Evolutionary conservation across 1,140 invertebrate species (phyloP).

Genomic region (Neomicropteryx cornuta): DNA sequence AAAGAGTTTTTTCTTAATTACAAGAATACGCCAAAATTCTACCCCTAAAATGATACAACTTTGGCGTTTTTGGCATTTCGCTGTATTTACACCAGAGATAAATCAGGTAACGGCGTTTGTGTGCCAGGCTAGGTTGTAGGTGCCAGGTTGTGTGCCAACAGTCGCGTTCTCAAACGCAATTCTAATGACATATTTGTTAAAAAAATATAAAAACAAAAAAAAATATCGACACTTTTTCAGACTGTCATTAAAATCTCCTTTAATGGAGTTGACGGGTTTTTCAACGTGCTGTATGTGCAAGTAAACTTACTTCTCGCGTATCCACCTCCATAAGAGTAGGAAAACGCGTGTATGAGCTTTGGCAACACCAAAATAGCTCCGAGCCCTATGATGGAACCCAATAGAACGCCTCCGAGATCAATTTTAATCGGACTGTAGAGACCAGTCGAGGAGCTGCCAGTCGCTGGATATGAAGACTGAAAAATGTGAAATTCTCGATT

Average conservation of each 20-base stretch:
- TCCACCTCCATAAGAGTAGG: slow-evolving; percentile 51
- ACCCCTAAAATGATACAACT: no score
- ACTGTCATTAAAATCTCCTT: neutral
- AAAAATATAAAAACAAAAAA: neutral
- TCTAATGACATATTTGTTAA: neutral
- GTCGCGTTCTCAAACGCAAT: neutral
- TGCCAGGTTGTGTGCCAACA: neutral
- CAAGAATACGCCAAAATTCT: no score
- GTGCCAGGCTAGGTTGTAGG: neutral
- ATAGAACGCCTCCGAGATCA: slow-evolving; percentile 65
- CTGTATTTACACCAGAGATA: no score
- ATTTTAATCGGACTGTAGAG: slow-evolving; percentile 62
- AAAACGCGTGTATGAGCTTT: slow-evolving; percentile 60
- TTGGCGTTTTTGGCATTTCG: no score
- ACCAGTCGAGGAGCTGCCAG: slow-evolving; percentile 28
- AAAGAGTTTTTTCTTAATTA: no score
- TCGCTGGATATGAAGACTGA: slow-evolving; percentile 20
- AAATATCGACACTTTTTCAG: neutral
- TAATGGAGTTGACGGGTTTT: no score
- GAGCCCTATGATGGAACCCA: slow-evolving; percentile 67
- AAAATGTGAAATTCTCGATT: no score
- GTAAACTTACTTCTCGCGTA: slow-evolving; percentile 54
- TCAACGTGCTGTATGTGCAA: slow-evolving; percentile 3
- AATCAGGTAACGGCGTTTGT: neutral
- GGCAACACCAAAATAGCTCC: slow-evolving; percentile 67